Conservation (phyloP, 2,888 invertebrate species). For the Tachina fera region DNA sequence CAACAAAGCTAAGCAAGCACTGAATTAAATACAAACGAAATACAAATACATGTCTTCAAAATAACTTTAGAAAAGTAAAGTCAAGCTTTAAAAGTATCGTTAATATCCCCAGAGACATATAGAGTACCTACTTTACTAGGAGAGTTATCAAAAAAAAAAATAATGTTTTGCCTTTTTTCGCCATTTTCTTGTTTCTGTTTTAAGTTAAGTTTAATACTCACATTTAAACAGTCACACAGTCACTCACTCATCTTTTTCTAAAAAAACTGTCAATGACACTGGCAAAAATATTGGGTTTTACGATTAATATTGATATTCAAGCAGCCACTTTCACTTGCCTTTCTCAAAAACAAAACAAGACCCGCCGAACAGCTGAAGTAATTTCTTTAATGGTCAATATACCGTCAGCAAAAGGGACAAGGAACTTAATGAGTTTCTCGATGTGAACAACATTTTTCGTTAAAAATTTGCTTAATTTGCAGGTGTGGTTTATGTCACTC, state of each 20-base stretch:
- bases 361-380: no score
- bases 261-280: conserved; percentile 2
- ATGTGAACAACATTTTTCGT: no score
- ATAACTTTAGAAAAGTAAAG: conserved; percentile 66
- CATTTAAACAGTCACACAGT: conserved; percentile 65
- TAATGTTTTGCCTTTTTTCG: neutral
- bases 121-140: conserved; percentile 50
- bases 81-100: conserved; percentile 70
- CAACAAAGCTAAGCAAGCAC: neutral
- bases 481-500: no score
- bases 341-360: no score
- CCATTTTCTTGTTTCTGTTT: conserved; percentile 11
- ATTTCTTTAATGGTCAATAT: no score
- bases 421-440: no score
- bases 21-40: conserved; percentile 56
- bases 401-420: no score
- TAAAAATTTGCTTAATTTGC: no score
- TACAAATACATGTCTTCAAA: conserved; percentile 66
- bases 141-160: conserved; percentile 22
- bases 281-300: neutral
- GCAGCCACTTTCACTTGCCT: no score
- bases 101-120: conserved; percentile 70
- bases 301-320: neutral
- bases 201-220: conserved; percentile 58
- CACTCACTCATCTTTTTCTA: conserved; percentile 63